Conservation (phyloP, 2,888 invertebrate species). For the Selenia dentaria region DNA sequence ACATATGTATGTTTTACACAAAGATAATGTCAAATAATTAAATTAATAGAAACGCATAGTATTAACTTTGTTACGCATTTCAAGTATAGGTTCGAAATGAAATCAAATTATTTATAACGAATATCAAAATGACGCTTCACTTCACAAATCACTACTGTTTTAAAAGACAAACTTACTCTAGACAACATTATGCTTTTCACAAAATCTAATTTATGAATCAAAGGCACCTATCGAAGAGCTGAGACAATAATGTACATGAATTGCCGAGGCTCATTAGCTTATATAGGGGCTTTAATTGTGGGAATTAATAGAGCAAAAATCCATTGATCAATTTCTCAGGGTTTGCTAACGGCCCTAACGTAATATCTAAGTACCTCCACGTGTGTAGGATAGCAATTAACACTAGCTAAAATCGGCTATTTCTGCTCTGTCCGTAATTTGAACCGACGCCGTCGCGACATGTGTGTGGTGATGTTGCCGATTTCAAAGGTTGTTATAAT, state of each 20-base stretch:
- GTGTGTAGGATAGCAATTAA: constrained; percentile 19
- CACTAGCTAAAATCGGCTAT: background rate
- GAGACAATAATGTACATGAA: constrained; percentile 57
- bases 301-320: constrained; percentile 82
- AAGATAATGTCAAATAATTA: no score
- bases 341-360: constrained; percentile 69
- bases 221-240: constrained; percentile 36
- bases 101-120: background rate
- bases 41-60: no score
- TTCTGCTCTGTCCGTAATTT: background rate
- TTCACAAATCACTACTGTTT: background rate
- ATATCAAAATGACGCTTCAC: background rate
- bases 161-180: constrained; percentile 64
- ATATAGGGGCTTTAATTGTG: constrained; percentile 79
- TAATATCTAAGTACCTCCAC: constrained; percentile 52
- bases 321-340: constrained; percentile 76
- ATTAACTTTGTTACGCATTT: no score
- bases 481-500: no score
- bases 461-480: no score
- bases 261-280: constrained; percentile 63
- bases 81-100: no score
- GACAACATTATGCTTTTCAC: constrained; percentile 51
- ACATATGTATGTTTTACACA: no score
- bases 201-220: constrained; percentile 30
- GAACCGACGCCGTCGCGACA: background rate